Evolutionary conservation across 2,888 invertebrate species (phyloP), one percentile per base, ranked within the genome.

Genomic region (Harpalus rufipes): DNA sequence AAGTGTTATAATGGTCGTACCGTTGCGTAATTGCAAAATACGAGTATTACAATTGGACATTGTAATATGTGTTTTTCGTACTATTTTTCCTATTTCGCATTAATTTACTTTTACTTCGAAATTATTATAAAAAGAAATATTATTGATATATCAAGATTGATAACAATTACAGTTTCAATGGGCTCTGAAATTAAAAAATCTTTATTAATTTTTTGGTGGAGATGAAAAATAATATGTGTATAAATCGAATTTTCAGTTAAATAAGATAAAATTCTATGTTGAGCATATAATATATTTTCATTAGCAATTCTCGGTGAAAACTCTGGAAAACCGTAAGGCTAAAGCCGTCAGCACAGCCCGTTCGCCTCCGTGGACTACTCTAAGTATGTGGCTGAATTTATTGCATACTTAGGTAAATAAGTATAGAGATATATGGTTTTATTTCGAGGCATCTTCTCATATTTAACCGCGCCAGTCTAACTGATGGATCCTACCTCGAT

Each of bases 401-500:
- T 83, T 83, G 76, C 83, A 74, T 83, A 83, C 83, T 83, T 83
- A 76, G 74, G 83, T 83, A 83, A 83, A 83, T 83, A 83, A 83
- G 83, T 83, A 83, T 83, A 59, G 74, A 83, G 83, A 83, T 83
- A 83, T 83, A 83, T 61, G 83, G 83, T 83, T 83, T 72, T 83
- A 83, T 76, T 83, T 59, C 61, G 41, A 76, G 59, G 76, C 83
- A 12, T 58, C 74, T 41, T 58, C 41, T 74, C 83, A 59, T 83
- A 83, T 83, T 74, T 83, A 78, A 58, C 18, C 18, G 21, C 44
- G 39, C 39, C 16, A 32, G 56, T 58, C 41, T 41, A 25, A 7
- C 51, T 56, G 59, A 76, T 74, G 74, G 74, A 68, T 82, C 41
- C 41, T 58, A 58, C 25, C 18, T 7, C n/a, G 59, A 72, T 65